These are phyloP conservation scores for Phataginus tetradactyla DNA, from an alignment of 2,797 vertebrate species.

Conservation along the genomic window DNA sequence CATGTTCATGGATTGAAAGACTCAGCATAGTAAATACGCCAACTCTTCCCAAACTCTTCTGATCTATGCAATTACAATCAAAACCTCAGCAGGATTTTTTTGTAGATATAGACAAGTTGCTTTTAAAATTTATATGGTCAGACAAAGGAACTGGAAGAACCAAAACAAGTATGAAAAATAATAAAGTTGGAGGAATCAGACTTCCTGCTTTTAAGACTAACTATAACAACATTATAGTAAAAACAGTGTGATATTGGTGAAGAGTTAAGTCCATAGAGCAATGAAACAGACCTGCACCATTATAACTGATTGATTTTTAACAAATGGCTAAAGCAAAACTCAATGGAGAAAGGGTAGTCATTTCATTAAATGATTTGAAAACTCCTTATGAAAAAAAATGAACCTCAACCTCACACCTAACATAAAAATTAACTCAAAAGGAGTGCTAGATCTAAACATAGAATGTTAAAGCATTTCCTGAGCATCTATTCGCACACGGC, in stretches of 20 bases:
- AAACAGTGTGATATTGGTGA: neutral
- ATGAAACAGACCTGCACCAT: neutral
- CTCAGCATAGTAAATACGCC: neutral
- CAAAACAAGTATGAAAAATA: neutral
- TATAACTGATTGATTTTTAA: neutral
- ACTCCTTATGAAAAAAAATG: neutral
- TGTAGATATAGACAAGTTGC: neutral
- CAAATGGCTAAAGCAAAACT: neutral
- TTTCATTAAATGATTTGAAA: conserved; percentile 25
- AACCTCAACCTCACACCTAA: neutral
- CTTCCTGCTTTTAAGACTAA: neutral
- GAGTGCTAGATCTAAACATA: neutral
- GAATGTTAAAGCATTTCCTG: neutral
- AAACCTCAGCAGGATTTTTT: neutral
- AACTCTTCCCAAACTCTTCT: neutral
- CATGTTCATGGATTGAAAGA: neutral
- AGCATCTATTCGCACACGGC: neutral
- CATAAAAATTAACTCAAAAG: neutral
- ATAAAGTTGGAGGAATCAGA: neutral
- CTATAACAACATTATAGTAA: neutral
- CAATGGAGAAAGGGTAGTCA: neutral
- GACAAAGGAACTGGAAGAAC: neutral
- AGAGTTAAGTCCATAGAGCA: neutral
- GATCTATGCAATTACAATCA: neutral
- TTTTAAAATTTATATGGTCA: conserved; percentile 14